Conservation (phyloP, 1,140 invertebrate species). For the Potamilus streckersoni region DNA sequence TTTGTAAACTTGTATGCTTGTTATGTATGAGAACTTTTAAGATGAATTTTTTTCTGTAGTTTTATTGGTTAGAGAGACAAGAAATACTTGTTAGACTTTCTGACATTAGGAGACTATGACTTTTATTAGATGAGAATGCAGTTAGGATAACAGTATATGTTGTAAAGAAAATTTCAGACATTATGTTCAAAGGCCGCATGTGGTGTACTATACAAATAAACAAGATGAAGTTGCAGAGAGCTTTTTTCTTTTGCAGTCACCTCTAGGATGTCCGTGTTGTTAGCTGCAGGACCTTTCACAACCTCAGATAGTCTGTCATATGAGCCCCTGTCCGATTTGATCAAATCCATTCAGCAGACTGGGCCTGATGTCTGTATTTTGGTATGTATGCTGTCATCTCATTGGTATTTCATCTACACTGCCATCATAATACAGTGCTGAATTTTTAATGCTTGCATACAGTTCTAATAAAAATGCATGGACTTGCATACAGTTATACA, state of each 20-base stretch:
- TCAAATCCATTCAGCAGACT: conserved; percentile 76
- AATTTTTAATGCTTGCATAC: too few species aligned
- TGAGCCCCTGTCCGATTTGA: conserved; percentile 83
- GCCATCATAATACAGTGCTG: not conserved
- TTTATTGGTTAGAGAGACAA: too few species aligned
- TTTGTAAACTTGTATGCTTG: too few species aligned
- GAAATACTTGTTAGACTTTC: too few species aligned
- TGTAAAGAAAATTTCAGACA: too few species aligned
- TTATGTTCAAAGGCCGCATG: too few species aligned
- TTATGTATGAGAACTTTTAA: too few species aligned
- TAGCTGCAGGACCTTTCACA: conserved; percentile 87
- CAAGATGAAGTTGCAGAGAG: not conserved
- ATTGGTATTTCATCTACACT: not conserved
- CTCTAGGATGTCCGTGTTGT: conserved; percentile 75
- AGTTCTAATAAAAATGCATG: not conserved
- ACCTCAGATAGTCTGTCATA: conserved; percentile 80
- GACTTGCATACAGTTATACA: too few species aligned
- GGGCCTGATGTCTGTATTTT: conserved; percentile 85
- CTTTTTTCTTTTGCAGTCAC: conserved; percentile 20
- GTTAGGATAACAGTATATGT: too few species aligned
- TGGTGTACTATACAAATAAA: conserved; percentile 2
- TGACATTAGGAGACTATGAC: too few species aligned
- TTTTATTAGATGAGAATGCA: too few species aligned
- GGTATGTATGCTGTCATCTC: conserved; percentile 35
- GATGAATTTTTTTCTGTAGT: too few species aligned